Evolutionary conservation across 2,888 invertebrate species (phyloP).

Genomic region (Drosophila ustulata): DNA sequence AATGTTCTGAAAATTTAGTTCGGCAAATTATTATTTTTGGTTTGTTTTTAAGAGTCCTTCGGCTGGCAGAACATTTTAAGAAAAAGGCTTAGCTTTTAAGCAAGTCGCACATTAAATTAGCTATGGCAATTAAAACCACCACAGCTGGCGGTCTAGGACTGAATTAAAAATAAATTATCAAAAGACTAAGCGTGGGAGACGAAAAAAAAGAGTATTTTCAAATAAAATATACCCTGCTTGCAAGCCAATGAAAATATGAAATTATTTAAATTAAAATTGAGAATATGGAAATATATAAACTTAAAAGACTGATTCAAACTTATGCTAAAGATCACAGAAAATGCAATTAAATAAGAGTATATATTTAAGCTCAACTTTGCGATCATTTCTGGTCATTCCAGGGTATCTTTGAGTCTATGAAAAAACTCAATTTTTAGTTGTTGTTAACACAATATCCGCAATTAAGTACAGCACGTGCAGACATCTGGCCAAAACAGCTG

Average conservation of each 20-base stretch:
- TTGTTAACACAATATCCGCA: not conserved
- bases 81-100: not conserved
- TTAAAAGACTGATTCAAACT: not conserved
- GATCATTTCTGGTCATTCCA: not conserved
- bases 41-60: not conserved
- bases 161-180: constrained; percentile 1
- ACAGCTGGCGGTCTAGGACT: not conserved
- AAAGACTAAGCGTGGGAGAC: not conserved
- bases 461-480: constrained; percentile 14
- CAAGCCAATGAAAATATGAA: not conserved
- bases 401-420: not conserved
- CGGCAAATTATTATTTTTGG: not conserved
- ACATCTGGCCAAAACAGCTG: constrained; percentile 12
- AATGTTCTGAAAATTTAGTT: not conserved
- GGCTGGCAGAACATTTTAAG: not conserved
- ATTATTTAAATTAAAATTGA: not conserved
- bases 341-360: no score
- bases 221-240: not conserved
- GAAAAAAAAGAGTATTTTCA: not conserved
- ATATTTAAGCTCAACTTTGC: no score
- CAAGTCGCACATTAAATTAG: constrained; percentile 10
- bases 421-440: not conserved
- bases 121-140: not conserved
- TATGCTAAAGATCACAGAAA: not conserved
- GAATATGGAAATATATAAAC: not conserved